A percentile compares a stretch with the other conserved stretches of the same genome.
Conservation (phyloP, 2,113 vertebrate species). For the Neodon shergylaensis region DNA sequence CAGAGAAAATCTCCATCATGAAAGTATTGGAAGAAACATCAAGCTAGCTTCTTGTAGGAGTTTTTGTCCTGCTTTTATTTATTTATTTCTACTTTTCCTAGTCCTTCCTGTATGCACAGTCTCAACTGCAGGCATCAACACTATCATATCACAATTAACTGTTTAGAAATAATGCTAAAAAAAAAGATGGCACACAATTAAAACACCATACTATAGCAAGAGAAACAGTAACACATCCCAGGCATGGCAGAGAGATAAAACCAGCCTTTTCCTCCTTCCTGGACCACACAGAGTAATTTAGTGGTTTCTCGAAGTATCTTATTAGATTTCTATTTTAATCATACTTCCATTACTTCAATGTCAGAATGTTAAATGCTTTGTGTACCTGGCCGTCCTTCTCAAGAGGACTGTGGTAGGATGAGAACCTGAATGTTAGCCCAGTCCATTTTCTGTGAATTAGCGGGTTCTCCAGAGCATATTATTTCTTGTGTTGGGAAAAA, state of each 20-base stretch:
- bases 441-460: constrained; percentile 69
- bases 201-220: constrained; percentile 53
- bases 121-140: constrained; percentile 59
- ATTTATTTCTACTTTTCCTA: constrained; percentile 23
- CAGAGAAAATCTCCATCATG: constrained; percentile 42
- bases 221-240: constrained; percentile 67
- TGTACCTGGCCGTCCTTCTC: constrained; percentile 70
- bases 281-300: constrained; percentile 48
- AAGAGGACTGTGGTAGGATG: constrained; percentile 54
- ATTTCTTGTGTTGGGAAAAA: constrained; percentile 67
- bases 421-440: constrained; percentile 68
- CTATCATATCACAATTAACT: constrained; percentile 68
- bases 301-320: constrained; percentile 32
- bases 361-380: constrained; percentile 51
- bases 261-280: constrained; percentile 7
- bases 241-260: constrained; percentile 20
- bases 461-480: constrained; percentile 72
- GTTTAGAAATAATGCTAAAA: constrained; percentile 64
- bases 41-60: constrained; percentile 48
- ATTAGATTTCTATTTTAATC: constrained; percentile 62
- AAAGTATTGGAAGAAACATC: not conserved
- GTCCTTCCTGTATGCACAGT: constrained; percentile 62
- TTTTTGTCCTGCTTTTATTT: not conserved
- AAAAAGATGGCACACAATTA: constrained; percentile 74
- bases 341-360: constrained; percentile 62